A percentile compares a stretch with the other conserved stretches of the same genome.
Conservation (phyloP, 37 sponge, comb jelly and placozoan genomes). For the Halichondria panicea region DNA sequence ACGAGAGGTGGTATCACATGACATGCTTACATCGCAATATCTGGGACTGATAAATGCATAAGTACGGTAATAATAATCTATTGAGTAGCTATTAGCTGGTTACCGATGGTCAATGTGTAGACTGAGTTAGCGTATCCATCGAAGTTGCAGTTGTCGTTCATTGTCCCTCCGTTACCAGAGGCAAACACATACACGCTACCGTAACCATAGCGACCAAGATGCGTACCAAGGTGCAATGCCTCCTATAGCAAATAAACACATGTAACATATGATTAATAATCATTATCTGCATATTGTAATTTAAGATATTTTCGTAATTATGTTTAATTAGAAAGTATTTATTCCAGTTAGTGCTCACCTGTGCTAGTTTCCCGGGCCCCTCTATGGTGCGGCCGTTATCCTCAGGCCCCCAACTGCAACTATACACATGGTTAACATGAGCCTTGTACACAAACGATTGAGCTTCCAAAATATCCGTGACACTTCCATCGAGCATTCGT, state of each 20-base stretch:
- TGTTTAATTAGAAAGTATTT: neutral
- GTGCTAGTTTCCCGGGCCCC: conserved; percentile 74
- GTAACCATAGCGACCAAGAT: conserved; percentile 78
- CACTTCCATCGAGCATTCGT: conserved; percentile 68
- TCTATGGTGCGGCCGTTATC: conserved; percentile 79
- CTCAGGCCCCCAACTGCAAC: conserved; percentile 81
- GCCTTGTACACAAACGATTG: conserved; percentile 67
- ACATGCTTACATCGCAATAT: too few species aligned
- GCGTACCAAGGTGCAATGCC: conserved; percentile 36
- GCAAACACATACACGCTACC: conserved; percentile 95
- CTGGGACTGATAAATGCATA: neutral
- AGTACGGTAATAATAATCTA: neutral
- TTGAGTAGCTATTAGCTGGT: conserved; percentile 2
- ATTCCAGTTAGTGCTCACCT: conserved; percentile 27
- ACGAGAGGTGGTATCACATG: too few species aligned
- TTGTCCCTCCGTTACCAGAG: conserved; percentile 82
- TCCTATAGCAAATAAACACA: conserved; percentile 20
- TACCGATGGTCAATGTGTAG: conserved; percentile 83
- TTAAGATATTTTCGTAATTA: neutral
- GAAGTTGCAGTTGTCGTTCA: conserved; percentile 87
- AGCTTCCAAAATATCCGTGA: conserved; percentile 73
- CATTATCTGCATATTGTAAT: neutral
- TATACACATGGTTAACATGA: conserved; percentile 70
- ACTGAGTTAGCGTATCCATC: conserved; percentile 96
- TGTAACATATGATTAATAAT: neutral